Conservation (phyloP, 2,113 vertebrate genomes). For the Phrynosoma blainvillii region DNA sequence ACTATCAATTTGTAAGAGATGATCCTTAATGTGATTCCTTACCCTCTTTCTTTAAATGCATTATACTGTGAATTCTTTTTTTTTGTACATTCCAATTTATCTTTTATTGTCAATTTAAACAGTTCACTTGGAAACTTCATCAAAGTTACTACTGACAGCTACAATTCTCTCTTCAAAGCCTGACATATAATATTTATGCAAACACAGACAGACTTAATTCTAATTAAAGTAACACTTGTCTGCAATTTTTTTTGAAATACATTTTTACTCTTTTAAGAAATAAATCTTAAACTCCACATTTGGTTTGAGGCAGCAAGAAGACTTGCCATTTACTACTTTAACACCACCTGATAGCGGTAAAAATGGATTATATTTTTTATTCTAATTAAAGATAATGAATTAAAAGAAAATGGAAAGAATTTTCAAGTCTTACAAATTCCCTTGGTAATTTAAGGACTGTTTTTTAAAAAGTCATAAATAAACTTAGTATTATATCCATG, state of each 20-base stretch:
- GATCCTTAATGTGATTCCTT: background rate
- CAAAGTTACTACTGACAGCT: background rate
- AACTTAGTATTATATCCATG: background rate
- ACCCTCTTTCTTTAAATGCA: background rate
- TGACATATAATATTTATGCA: conserved; percentile 1
- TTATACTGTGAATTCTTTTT: background rate
- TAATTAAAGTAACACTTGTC: background rate
- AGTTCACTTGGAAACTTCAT: background rate
- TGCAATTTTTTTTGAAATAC: background rate
- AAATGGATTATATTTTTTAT: background rate
- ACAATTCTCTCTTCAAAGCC: background rate
- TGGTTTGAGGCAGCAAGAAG: background rate
- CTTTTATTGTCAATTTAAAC: background rate
- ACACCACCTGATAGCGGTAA: background rate
- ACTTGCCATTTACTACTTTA: background rate
- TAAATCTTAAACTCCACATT: background rate
- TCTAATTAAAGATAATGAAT: conserved; percentile 18
- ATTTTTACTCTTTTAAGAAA: background rate
- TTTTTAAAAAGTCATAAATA: conserved; percentile 7
- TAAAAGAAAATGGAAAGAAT: background rate
- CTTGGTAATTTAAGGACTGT: background rate
- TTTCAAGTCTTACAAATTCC: background rate
- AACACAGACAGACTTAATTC: background rate
- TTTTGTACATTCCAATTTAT: background rate
- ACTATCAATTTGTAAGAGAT: background rate